Base-by-base conservation (phyloP, 1,140 invertebrate species). In the Drosophila orosa region DNA sequence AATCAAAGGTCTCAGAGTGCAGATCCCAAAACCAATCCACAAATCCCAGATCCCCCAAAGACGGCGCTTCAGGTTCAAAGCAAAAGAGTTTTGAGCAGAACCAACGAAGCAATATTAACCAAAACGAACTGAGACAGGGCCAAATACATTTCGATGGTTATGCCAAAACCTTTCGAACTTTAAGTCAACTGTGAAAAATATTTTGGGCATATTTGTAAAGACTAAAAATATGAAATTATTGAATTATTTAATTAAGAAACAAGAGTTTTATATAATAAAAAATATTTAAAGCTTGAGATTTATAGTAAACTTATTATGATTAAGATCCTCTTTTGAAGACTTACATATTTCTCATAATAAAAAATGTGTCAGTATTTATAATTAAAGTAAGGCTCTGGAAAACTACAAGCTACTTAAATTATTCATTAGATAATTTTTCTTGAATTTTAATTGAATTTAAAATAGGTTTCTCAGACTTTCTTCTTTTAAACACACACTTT, bases 111-210 rank as follows among this genome's bases (percentile, higher is more conserved):
- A 33, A 68, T 42, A 13, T 33, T 60, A 31, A 42, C 39, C 37
- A 50, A 40, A 55, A 45, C 29, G 22, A 50, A 62, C 25, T 37
- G 29, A 55, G 45, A 29, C 42, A 67, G 61, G 57, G 77, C 65
- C 65, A 82, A 83, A 67, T 62, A n/a, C 74, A 83, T 62, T 72
- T 63, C 72, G 66, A 78, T 83, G 77, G 74, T 19, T 69, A 31
- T 59, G 61, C 29, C 47, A 29, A 84, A 84, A 84, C 77, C 78
- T 80, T 84, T 80, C 81, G 82, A 85, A 80, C 81, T 78, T 77
- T 44, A 55, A 37, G 24, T 55, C 35, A 62, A 63, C 60, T 39
- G 12, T 15, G 12, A 42, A 33, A 71, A 17, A 22, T 10, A 22
- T 10, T n/a, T 22, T 15, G 0, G 0, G 15, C 1, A 15, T 50